These are phyloP conservation scores for Antigone vipio DNA, from an alignment of 2,113 vertebrate species.

Conservation along the genomic window DNA sequence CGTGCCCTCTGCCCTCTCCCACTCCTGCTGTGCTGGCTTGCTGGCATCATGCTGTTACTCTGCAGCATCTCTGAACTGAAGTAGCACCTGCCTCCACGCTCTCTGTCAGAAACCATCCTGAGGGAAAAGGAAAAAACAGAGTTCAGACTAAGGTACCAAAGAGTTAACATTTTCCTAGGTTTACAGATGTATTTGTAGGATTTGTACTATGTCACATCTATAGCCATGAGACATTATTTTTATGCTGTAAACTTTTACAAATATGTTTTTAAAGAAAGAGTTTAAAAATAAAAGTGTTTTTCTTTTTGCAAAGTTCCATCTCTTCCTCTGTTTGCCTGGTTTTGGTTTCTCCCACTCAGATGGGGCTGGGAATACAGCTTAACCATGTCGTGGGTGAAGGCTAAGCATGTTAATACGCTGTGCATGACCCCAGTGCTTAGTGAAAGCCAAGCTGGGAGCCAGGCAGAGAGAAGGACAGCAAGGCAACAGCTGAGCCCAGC, in stretches of 20 bases:
- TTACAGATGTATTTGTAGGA: slow-evolving; percentile 74
- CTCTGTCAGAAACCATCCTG: neutral
- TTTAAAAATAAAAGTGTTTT: slow-evolving; percentile 77
- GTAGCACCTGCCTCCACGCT: neutral
- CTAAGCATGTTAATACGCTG: slow-evolving; percentile 47
- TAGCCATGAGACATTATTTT: slow-evolving; percentile 73
- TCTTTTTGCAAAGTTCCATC: slow-evolving; percentile 60
- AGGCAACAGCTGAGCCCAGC: neutral
- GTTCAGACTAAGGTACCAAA: slow-evolving; percentile 75
- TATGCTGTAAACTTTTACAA: slow-evolving; percentile 73
- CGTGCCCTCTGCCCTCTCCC: neutral
- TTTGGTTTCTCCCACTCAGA: neutral
- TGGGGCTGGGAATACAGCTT: slow-evolving; percentile 8
- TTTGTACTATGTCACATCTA: slow-evolving; percentile 73
- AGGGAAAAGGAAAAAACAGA: neutral
- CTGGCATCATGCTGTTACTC: neutral
- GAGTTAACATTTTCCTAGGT: slow-evolving; percentile 74
- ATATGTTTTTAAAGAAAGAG: slow-evolving; percentile 67
- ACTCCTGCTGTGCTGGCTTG: neutral
- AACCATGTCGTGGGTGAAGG: neutral
- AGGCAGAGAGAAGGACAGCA: slow-evolving; percentile 2
- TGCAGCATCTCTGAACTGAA: neutral
- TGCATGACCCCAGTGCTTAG: neutral
- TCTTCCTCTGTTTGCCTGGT: neutral
- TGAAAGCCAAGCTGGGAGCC: neutral